Conservation (phyloP, 2,797 vertebrate species). For the Hippopotamyrus pictus region DNA sequence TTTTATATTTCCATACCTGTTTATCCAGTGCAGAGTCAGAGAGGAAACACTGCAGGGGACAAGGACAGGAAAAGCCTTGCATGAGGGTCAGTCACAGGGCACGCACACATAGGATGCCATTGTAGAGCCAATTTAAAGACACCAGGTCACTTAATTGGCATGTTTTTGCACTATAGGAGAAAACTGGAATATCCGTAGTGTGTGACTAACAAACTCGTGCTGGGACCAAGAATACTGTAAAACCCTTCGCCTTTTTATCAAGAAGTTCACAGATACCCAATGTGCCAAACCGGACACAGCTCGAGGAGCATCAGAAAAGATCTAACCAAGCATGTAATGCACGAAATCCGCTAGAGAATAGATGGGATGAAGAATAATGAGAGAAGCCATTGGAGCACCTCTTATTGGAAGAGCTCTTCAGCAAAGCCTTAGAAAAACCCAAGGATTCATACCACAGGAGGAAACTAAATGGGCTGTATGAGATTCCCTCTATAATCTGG, state of each 20-base stretch:
- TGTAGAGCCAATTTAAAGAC: not conserved
- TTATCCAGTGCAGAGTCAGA: not conserved
- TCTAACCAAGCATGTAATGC: not conserved
- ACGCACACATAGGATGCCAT: not conserved
- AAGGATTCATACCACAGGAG: not conserved
- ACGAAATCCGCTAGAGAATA: not conserved
- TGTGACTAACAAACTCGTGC: not conserved
- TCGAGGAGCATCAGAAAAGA: not conserved
- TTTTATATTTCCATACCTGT: not conserved
- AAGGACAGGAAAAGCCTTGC: not conserved
- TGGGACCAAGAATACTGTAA: not conserved
- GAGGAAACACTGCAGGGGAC: not conserved
- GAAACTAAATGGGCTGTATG: not conserved
- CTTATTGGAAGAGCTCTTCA: not conserved
- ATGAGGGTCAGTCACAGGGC: not conserved
- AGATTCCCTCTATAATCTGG: not conserved
- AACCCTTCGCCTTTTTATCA: not conserved
- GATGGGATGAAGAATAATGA: not conserved
- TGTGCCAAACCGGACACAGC: not conserved
- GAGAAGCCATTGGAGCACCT: not conserved
- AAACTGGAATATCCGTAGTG: not conserved
- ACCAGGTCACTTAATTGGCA: not conserved
- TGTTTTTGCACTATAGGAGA: not conserved
- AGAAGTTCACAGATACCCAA: not conserved
- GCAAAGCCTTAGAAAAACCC: not conserved